These are phyloP conservation scores for Leptarthrus brevirostris DNA, from an alignment of 2,888 invertebrate genomes.

Conservation along the genomic window DNA sequence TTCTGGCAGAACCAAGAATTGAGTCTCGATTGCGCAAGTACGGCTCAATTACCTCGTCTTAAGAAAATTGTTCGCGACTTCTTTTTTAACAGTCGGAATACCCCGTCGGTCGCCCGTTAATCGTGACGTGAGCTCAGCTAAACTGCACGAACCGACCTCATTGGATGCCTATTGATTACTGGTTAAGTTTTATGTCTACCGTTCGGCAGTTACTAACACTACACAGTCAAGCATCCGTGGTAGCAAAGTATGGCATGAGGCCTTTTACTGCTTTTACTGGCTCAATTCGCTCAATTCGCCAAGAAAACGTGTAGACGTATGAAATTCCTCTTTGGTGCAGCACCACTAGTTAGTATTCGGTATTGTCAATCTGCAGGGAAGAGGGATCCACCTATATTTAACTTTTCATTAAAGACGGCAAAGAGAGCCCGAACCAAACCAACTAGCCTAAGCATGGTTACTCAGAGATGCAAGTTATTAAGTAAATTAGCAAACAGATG, in stretches of 20 bases:
- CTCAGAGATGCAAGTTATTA: too few species aligned
- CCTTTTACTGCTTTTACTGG: slow-evolving; percentile 44
- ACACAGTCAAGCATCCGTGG: neutral
- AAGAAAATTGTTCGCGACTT: slow-evolving; percentile 42
- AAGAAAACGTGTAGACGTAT: slow-evolving; percentile 11
- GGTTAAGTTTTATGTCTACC: slow-evolving; percentile 24
- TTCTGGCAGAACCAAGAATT: slow-evolving; percentile 35
- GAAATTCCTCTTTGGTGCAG: slow-evolving; percentile 4
- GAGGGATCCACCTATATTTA: too few species aligned
- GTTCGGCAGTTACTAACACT: slow-evolving; percentile 32
- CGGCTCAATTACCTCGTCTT: slow-evolving; percentile 44
- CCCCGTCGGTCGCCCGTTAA: slow-evolving; percentile 34
- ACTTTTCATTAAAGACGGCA: too few species aligned
- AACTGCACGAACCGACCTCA: slow-evolving; percentile 36
- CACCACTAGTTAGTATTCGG: neutral
- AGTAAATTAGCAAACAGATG: neutral
- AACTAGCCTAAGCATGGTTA: too few species aligned
- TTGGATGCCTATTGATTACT: slow-evolving; percentile 44
- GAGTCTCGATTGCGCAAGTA: slow-evolving; percentile 33
- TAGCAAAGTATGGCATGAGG: slow-evolving; percentile 3
- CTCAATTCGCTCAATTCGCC: slow-evolving; percentile 41
- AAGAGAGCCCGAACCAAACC: too few species aligned
- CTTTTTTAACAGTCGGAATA: slow-evolving; percentile 35
- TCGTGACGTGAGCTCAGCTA: slow-evolving; percentile 29
- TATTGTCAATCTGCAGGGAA: too few species aligned